Base-by-base conservation (phyloP, 2,113 vertebrate species). In the Glaucidium brasilianum region DNA sequence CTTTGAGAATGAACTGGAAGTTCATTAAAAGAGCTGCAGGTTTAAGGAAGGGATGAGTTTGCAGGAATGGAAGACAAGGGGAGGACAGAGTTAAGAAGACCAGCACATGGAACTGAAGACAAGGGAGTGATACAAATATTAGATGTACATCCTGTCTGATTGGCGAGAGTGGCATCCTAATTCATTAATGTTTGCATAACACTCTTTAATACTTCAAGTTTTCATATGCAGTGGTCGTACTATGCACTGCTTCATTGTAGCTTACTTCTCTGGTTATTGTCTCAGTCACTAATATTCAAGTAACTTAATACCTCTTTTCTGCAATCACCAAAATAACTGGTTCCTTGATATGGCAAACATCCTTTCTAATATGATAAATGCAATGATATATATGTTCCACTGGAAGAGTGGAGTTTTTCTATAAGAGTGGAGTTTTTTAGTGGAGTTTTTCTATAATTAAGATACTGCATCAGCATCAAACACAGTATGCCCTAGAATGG, bases 211-310 rank as follows among this genome's bases (percentile, higher is more conserved):
- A 35, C 25, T 58, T 68, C 34, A 41, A 3, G 8, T 60, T 81
- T 90, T 63, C 5, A 2, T 10, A 35, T 0, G 0, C 2, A 45
- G 15, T 64, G 39, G 64, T 66, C 62, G 6, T 62, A 72, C 5
- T 10, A 23, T 35, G 19, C 15, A 16, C 3, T 83, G 5, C 27
- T 80, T 79, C 45, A 64, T 21, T 50, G 10, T 39, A 86, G 9
- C 4, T 78, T 83, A 45, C 29, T 47, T 63, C 29, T 88, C 37
- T 63, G 39, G 19, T 11, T 30, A 56, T 72, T 60, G 39, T 35
- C 23, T 53, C 21, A 14, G 8, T 66, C 32, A 27, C 49, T 69
- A 71, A 63, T 47, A 50, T 62, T 69, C 15, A 27, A 63, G 34
- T 15, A 49, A 52, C 5, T 53, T 81, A 34, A 71, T 52, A 6